Conservation (phyloP, 2,888 invertebrate species). For the Zele albiditarsus region DNA sequence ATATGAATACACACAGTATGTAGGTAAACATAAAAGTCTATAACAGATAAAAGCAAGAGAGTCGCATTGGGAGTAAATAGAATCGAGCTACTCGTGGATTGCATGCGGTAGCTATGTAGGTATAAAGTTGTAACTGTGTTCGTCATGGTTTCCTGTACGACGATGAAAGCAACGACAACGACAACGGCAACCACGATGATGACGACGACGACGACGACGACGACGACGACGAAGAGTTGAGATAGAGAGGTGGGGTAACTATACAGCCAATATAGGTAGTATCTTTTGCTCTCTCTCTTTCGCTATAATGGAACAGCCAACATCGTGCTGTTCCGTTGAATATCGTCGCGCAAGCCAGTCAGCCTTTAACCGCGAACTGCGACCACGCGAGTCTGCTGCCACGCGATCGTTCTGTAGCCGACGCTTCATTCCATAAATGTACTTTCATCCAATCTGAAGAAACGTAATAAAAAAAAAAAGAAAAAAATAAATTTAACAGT, state of each 20-base stretch:
- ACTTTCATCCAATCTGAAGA: conserved; percentile 11
- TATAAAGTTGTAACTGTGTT: conserved; percentile 10
- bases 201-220: conserved; percentile 26
- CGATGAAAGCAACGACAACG: neutral
- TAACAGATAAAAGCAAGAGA: neutral
- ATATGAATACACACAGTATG: neutral
- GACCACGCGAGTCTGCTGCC: conserved; percentile 43
- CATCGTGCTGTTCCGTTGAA: conserved; percentile 59
- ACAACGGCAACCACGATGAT: conserved; percentile 27
- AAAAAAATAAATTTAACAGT: neutral
- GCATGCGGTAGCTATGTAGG: neutral
- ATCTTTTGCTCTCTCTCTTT: conserved; percentile 26
- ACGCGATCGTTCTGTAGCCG: conserved; percentile 13
- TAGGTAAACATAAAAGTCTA: neutral
- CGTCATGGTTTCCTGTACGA: conserved; percentile 17
- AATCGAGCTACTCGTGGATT: conserved; percentile 11
- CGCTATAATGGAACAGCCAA: conserved; percentile 46
- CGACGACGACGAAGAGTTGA: conserved; percentile 18
- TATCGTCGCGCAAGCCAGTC: conserved; percentile 63
- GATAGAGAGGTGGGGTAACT: conserved; percentile 29
- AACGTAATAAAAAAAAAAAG: conserved; percentile 1
- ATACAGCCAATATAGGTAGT: neutral
- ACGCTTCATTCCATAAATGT: conserved; percentile 38
- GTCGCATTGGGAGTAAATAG: conserved; percentile 12
- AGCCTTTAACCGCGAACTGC: conserved; percentile 66